Base-by-base conservation (phyloP, 2,113 vertebrate genomes). In the Montifringilla adamsi region DNA sequence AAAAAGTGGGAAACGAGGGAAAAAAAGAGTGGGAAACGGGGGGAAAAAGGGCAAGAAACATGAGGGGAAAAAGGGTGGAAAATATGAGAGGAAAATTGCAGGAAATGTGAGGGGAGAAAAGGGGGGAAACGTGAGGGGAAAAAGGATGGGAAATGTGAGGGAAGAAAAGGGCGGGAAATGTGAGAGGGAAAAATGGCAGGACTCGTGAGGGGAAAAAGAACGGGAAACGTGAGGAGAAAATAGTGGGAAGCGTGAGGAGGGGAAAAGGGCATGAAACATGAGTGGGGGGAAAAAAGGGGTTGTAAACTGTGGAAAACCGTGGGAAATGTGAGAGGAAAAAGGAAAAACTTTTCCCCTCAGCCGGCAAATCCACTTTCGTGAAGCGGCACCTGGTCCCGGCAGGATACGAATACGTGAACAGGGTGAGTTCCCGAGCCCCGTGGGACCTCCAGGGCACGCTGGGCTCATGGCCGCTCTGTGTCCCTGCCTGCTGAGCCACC, bases 251-350 rank as follows among this genome's bases (percentile, higher is more conserved):
- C 2, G 13, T 37, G n/a, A 52, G 47, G 14, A 41, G 68, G 17
- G 2, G 4, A 27, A 37, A 39, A 43, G 6, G 3, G 8, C 11
- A 9, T 20, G 23, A 49, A 49, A 49, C 23, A 6, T 8, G 15
- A 35, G 37, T 37, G 37, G 10, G 10, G 26, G 16, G 6, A 4
- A 11, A 9, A 46, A 24, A 80, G 1, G 2, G 2, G 9, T 19
- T 22, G 11, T 11, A 30, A 49, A 63, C 7, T 2, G 4, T 23
- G 10, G 3, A 14, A 37, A 31, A 26, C 0, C 12, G 9, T 31
- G 4, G 1, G 22, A 46, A 68, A 58, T 1, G 6, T 3, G 43
- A 39, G 26, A 18, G 8, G 4, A 21, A 39, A 56, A 49, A 41
- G 1, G 3, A 7, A 20, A 20, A n/a, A 18, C 6, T 11, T 30